phyloP scores from a whole-genome alignment of 2,888 invertebrate genomes.

The Lumbricus terrestris region DNA sequence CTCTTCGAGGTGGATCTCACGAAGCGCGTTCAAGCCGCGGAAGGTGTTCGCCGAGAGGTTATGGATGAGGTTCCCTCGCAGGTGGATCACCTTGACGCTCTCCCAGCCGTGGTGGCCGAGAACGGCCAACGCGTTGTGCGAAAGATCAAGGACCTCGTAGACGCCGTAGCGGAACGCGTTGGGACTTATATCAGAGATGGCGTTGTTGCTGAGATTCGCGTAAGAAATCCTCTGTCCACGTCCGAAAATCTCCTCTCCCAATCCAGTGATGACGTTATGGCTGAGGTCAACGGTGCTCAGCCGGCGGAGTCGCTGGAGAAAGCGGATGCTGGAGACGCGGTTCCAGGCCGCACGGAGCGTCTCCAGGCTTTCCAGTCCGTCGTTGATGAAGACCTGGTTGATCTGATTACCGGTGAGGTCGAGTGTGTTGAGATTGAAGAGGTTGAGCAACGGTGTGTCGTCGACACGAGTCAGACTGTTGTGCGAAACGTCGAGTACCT shows the following conservation, averaged over 20 bases:
- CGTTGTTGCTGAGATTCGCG: constrained; percentile 49
- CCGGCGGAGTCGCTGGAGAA: constrained; percentile 32
- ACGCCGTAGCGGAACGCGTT: constrained; percentile 46
- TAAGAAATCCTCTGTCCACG: constrained; percentile 39
- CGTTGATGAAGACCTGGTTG: constrained; percentile 28
- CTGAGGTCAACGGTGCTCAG: constrained; percentile 42
- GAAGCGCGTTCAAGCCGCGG: constrained; percentile 18
- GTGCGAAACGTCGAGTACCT: constrained; percentile 41
- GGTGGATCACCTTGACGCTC: constrained; percentile 38
- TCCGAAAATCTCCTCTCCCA: constrained; percentile 43
- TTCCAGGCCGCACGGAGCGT: constrained; percentile 36
- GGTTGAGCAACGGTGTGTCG: constrained; percentile 31
- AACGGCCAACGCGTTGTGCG: constrained; percentile 44
- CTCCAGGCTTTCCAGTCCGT: constrained; percentile 37
- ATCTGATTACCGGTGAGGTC: constrained; percentile 36
- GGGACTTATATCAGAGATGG: constrained; percentile 43
- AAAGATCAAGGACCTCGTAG: constrained; percentile 47
- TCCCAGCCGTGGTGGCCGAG: constrained; percentile 48
- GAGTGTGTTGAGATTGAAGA: constrained; percentile 32
- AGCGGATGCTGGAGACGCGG: constrained; percentile 32
- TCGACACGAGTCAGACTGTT: constrained; percentile 43
- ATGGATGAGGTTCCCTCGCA: constrained; percentile 45
- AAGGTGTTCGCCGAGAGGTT: constrained; percentile 30
- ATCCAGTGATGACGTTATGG: constrained; percentile 36
- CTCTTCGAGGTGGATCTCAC: constrained; percentile 40